These are phyloP conservation scores for Salmo trutta DNA, from an alignment of 2,797 vertebrate genomes.

Conservation along the genomic window DNA sequence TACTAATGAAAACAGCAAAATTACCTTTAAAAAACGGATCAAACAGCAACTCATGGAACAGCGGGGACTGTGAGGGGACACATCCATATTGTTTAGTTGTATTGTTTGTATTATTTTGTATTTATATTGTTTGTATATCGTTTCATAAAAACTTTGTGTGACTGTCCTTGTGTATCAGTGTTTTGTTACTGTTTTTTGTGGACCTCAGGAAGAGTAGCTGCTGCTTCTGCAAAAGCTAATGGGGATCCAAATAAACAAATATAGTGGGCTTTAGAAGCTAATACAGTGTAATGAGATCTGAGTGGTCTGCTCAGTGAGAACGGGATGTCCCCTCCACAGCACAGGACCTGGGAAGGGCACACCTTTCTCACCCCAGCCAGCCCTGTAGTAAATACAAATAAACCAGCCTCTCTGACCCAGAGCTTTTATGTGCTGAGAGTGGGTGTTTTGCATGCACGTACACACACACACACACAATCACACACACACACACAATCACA, in stretches of 20 bases:
- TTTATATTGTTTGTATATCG: background rate
- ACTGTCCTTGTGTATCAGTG: too few relatives aligned
- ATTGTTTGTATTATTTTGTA: too few relatives aligned
- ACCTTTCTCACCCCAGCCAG: background rate
- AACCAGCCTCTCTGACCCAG: conserved; percentile 32
- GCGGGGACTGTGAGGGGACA: too few relatives aligned
- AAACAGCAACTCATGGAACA: too few relatives aligned
- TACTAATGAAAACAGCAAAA: too few relatives aligned
- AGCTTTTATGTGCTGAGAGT: conserved; percentile 47
- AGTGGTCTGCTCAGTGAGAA: conserved; percentile 57
- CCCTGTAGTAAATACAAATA: conserved; percentile 55
- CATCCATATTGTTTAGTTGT: too few relatives aligned
- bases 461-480: conserved; percentile 34
- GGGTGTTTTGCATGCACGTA: conserved; percentile 17
- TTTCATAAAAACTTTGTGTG: too few relatives aligned
- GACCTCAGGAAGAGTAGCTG: too few relatives aligned
- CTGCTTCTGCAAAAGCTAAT: too few relatives aligned
- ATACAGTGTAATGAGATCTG: conserved; percentile 65
- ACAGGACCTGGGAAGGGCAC: conserved; percentile 26
- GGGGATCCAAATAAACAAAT: too few relatives aligned
- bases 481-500: conserved; percentile 37
- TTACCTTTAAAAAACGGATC: too few relatives aligned
- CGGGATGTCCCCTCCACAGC: conserved; percentile 54
- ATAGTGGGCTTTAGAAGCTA: conserved; percentile 51
- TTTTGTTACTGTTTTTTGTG: too few relatives aligned